phyloP scores from a whole-genome alignment of 2,797 vertebrate species.

The Danio tinwini region DNA sequence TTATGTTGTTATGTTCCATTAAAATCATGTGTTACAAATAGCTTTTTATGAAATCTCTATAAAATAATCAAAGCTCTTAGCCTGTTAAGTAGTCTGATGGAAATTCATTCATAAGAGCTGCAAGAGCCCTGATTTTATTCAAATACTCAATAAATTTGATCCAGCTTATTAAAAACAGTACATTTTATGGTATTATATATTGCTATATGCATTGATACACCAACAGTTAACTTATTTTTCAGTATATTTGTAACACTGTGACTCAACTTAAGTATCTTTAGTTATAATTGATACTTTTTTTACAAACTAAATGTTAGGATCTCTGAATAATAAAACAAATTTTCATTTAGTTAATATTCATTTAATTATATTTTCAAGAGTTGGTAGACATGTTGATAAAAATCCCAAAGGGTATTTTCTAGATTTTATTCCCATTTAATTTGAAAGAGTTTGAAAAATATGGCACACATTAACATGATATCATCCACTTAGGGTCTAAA shows the following conservation, averaged over 20 bases:
- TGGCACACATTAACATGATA: neutral
- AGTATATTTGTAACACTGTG: neutral
- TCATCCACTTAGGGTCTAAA: neutral
- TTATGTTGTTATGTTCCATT: neutral
- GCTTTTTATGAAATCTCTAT: neutral
- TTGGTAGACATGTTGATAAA: neutral
- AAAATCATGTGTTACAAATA: neutral
- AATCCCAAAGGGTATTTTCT: neutral
- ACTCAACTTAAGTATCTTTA: neutral
- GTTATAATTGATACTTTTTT: neutral
- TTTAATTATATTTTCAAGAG: neutral
- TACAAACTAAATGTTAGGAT: neutral
- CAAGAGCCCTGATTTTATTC: neutral
- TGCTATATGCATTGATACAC: neutral
- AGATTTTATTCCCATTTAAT: constrained; percentile 1
- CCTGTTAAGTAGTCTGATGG: neutral
- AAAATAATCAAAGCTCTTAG: neutral
- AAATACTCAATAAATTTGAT: neutral
- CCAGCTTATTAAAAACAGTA: neutral
- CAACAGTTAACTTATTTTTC: neutral
- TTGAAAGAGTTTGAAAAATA: neutral
- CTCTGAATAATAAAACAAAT: neutral
- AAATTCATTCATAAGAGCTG: neutral
- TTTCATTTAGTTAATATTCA: too few relatives aligned
- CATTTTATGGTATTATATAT: neutral